Conservation (phyloP, 2,113 vertebrate genomes). For the Coptodon bakossiorum region DNA sequence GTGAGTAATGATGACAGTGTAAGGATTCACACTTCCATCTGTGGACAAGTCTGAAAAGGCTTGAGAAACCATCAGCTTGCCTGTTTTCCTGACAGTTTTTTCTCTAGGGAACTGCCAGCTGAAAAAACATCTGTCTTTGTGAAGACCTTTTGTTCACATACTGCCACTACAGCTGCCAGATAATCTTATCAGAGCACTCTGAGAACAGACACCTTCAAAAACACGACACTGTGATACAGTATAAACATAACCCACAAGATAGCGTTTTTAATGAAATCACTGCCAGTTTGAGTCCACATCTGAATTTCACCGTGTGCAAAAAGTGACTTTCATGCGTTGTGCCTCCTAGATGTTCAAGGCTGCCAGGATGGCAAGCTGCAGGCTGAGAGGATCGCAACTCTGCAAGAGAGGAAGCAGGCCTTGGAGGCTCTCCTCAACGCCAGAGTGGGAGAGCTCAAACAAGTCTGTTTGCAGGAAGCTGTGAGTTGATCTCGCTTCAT, state of each 20-base stretch:
- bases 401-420: conserved; percentile 77
- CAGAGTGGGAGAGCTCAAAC: conserved; percentile 80
- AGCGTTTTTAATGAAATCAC: not conserved
- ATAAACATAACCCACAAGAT: not conserved
- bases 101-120: conserved; percentile 24
- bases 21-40: not conserved
- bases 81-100: conserved; percentile 17
- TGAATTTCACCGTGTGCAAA: not conserved
- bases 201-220: not conserved
- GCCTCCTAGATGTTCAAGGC: conserved; percentile 60
- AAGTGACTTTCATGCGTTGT: not conserved
- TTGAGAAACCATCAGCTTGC: not conserved
- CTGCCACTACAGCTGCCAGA: conserved; percentile 30
- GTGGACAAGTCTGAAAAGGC: conserved; percentile 9
- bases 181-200: conserved; percentile 10
- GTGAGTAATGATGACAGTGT: conserved; percentile 52
- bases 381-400: conserved; percentile 73
- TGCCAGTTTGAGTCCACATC: not conserved
- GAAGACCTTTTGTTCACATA: conserved; percentile 31
- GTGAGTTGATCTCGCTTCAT: conserved; percentile 59
- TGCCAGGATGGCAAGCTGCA: conserved; percentile 75
- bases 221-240: not conserved
- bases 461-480: conserved; percentile 84
- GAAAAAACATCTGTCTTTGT: conserved; percentile 37
- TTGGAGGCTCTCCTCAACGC: conserved; percentile 79